Base-by-base conservation (phyloP, 2,797 vertebrate species). In the Morelia viridis region DNA sequence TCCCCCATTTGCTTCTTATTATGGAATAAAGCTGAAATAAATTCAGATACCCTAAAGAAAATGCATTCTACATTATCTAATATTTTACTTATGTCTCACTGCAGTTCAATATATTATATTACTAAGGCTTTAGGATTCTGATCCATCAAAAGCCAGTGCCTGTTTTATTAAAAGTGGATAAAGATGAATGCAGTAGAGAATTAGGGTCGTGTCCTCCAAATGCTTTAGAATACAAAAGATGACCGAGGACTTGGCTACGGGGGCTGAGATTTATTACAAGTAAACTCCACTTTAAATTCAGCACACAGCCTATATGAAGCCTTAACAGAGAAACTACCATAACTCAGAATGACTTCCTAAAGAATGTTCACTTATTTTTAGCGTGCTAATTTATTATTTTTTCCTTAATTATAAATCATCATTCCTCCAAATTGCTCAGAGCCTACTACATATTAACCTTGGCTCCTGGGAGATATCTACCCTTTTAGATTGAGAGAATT, bases 141-240 rank as follows among this genome's bases (percentile, higher is more conserved):
- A 94, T 95, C 94, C 95, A 95, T 95, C 94, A 94, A 92, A 95
- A 56, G 41, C 76, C 68, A 92, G 86, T 80, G 90, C 91, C 64
- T 85, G 50, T 93, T 90, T 90, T 89, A 94, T 90, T 60, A 84
- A 95, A 68, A 60, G 12, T 93, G 93, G 94, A 95, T 93, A 92
- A 92, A 93, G 96, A 95, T 94, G 64, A 89, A 95, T 95, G 93
- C 92, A 93, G 87, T 53, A 50, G 92, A 86, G 85, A 95, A 94
- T 6, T 88, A 93, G 92, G 12, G 11, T 93, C 19, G 62, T 22
- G 71, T 83, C 58, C 41, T n/a, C 58, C 41, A 62, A 83, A 84
- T 31, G 41, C 9, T 90, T 95, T 0, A 0, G 92, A 93, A 56
- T 89, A 22, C 83, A 95, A 94, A 95, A 85, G 88, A 89, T 64